Evolutionary conservation across 2,888 invertebrate species (phyloP), one percentile per base, ranked within the genome.

Genomic region (Rhorus exstirpatorius): DNA sequence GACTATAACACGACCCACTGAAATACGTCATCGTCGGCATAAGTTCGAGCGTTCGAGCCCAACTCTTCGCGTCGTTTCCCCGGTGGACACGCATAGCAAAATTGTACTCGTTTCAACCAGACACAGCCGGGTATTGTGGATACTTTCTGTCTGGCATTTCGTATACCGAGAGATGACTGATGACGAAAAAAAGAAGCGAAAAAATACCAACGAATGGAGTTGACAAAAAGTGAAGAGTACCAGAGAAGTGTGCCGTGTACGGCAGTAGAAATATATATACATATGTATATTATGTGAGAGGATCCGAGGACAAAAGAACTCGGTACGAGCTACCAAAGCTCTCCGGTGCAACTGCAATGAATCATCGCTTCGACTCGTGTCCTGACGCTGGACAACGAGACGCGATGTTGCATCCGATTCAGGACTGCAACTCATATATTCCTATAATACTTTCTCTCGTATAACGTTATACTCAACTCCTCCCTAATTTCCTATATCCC

Each of bases 341-440:
- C 46, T 2, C 14, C 46, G 35, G 6, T 35, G 14, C 60, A 60
- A 60, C 53, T 17, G 35, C 65, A 51, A 14, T 79, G 79, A 79
- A 79, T 80, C 79, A 75, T 72, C 68, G 74, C 46, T 61, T 46
- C 53, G 61, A 46, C 67, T 68, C 74, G 67, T 68, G 74, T 38
- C 55, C 8, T 17, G 19, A 12, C 49, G 44, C 21, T 31, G 65
- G 58, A 79, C 79, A 79, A 79, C 55, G 79, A 65, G 65, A 58
- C 24, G 51, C 74, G 67, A 70, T 80, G 79, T 80, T 70, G 55
- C 61, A 53, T 80, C 49, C 61, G 72, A 55, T 38, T 49, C 14
- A 31, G 31, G 26, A 17, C 53, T 61, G n/a, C n/a, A n/a, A 44
- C 53, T 3, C 38, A 31, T 19, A n/a, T 41, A 17, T 31, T 63